These are phyloP conservation scores for Linepithema humile DNA, from an alignment of 1,140 invertebrate genomes.

Conservation along the genomic window DNA sequence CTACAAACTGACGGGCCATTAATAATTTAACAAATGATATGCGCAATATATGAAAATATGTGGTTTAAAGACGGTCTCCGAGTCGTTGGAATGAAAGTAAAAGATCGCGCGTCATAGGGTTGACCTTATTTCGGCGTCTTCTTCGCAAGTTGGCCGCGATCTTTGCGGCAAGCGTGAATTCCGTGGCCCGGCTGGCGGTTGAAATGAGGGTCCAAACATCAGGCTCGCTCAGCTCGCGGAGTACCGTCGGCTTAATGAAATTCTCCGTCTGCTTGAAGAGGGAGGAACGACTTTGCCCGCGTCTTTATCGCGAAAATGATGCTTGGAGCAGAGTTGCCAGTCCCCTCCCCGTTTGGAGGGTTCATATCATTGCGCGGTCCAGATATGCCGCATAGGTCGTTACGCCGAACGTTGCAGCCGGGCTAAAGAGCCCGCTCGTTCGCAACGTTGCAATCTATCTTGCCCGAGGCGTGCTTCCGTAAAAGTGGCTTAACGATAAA, in stretches of 20 bases:
- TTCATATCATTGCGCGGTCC: conserved; percentile 58
- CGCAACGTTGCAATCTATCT: conserved; percentile 59
- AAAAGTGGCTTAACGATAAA: conserved; percentile 64
- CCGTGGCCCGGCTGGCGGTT: conserved; percentile 25
- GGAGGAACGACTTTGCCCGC: conserved; percentile 37
- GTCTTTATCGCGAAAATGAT: conserved; percentile 68
- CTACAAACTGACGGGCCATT: neutral
- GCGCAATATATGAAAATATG: too few species aligned
- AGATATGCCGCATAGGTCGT: conserved; percentile 63
- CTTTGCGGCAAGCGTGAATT: conserved; percentile 31
- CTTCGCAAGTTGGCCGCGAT: neutral
- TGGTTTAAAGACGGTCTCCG: too few species aligned
- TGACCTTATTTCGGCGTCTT: neutral
- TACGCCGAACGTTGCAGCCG: conserved; percentile 30
- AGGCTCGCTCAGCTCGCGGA: conserved; percentile 38
- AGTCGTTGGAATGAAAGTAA: neutral
- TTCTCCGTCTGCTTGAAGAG: conserved; percentile 61
- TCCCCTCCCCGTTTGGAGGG: conserved; percentile 57
- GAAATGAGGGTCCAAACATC: conserved; percentile 48
- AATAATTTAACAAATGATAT: neutral
- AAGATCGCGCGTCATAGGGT: neutral
- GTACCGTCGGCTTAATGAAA: conserved; percentile 69
- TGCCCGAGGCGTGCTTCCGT: conserved; percentile 51
- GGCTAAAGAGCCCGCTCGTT: conserved; percentile 23
- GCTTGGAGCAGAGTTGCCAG: conserved; percentile 53